These are phyloP conservation scores for Pithys albifrons DNA, from an alignment of 2,113 vertebrate genomes.

Conservation along the genomic window DNA sequence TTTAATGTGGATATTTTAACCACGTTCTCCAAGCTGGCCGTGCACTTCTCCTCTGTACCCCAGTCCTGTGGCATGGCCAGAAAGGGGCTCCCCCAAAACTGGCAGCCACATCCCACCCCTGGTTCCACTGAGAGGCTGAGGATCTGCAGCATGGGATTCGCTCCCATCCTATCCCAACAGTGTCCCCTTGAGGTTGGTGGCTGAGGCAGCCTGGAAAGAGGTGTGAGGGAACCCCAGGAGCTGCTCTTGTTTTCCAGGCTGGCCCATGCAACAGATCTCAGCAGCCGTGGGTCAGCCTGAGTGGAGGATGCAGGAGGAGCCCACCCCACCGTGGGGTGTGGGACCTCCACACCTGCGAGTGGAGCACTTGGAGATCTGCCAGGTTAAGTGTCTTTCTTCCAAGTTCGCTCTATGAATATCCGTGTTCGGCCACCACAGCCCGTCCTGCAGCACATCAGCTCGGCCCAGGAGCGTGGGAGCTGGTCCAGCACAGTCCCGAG, in stretches of 20 bases:
- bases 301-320: background rate
- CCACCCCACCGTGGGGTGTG: accelerated
- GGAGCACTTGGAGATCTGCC: background rate
- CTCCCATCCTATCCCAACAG: constrained; percentile 36
- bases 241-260: background rate
- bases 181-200: constrained; percentile 46
- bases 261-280: background rate
- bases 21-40: accelerated
- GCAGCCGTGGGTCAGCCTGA: background rate
- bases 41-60: background rate
- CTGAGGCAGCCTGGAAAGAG: background rate
- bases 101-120: background rate
- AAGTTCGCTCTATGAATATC: background rate
- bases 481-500: background rate
- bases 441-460: background rate
- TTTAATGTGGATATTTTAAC: accelerated
- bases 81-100: background rate
- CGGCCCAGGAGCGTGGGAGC: background rate
- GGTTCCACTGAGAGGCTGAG: background rate
- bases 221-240: background rate
- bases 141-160: accelerated
- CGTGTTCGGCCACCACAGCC: accelerated
- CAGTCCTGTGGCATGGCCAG: accelerated
- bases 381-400: accelerated
- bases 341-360: background rate